Conservation (phyloP, 2,888 invertebrate genomes). For the Tachina lurida region DNA sequence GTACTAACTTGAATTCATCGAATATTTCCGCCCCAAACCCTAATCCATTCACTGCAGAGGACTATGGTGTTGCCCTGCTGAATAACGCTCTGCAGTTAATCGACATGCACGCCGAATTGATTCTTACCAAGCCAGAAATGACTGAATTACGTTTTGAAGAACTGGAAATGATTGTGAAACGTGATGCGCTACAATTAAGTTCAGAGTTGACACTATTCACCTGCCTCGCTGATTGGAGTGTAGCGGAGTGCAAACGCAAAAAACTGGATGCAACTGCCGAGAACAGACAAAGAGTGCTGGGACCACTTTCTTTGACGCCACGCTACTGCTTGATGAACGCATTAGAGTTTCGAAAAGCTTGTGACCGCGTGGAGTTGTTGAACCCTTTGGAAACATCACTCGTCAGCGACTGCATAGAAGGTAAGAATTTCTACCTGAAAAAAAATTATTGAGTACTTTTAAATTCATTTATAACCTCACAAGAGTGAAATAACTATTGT, state of each 20-base stretch:
- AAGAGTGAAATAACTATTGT: too few species aligned
- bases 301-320: constrained; percentile 81
- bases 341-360: constrained; percentile 80
- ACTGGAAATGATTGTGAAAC: constrained; percentile 82
- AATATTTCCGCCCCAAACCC: constrained; percentile 76
- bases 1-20: constrained; percentile 51
- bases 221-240: constrained; percentile 82
- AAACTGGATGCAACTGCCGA: constrained; percentile 80
- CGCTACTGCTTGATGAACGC: constrained; percentile 80
- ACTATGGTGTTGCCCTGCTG: constrained; percentile 81
- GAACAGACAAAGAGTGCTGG: constrained; percentile 81
- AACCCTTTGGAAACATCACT: constrained; percentile 80
- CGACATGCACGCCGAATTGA: constrained; percentile 82
- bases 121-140: constrained; percentile 80
- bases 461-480: too few species aligned
- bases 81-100: constrained; percentile 82
- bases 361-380: constrained; percentile 81
- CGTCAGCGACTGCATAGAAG: constrained; percentile 80
- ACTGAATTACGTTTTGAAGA: constrained; percentile 81
- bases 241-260: constrained; percentile 81
- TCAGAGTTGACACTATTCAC: constrained; percentile 81
- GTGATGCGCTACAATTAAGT: constrained; percentile 81
- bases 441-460: background rate
- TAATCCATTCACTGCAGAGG: constrained; percentile 82
- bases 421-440: constrained; percentile 67